Conservation (phyloP, 1,140 invertebrate genomes). For the Colletes latitarsis region DNA sequence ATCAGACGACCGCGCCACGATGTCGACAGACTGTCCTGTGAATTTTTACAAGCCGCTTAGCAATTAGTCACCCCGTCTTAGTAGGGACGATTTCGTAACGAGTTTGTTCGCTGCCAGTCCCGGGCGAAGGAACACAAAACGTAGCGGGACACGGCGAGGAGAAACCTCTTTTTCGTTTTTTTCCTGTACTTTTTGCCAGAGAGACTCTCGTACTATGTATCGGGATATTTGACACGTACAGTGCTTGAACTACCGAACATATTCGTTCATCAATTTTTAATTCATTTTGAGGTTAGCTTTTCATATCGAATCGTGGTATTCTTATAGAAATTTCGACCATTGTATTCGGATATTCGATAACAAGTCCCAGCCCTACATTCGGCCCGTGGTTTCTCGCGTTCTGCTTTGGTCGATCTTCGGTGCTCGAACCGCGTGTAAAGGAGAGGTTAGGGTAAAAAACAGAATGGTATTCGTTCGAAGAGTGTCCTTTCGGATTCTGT, state of each 20-base stretch:
- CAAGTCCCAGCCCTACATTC: no score
- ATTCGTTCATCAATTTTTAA: no score
- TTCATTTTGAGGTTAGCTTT: no score
- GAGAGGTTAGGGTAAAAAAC: not conserved
- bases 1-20: slow-evolving; percentile 36
- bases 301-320: no score
- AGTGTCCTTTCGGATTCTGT: slow-evolving; percentile 9
- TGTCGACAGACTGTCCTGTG: slow-evolving; percentile 48
- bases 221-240: no score
- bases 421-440: slow-evolving; percentile 16
- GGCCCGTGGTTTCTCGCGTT: not conserved
- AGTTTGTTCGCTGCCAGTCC: slow-evolving; percentile 33
- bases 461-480: slow-evolving; percentile 10
- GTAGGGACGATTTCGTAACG: slow-evolving; percentile 51
- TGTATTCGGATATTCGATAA: no score
- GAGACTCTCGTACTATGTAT: no score
- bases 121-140: not conserved
- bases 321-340: no score
- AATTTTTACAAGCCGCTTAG: slow-evolving; percentile 54
- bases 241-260: no score
- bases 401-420: slow-evolving; percentile 27
- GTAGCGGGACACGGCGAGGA: not conserved
- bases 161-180: not conserved
- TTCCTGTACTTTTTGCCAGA: not conserved
- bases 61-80: slow-evolving; percentile 54